phyloP scores from a whole-genome alignment of 2,888 invertebrate species.

The Hirtodrosophila alboralis region DNA sequence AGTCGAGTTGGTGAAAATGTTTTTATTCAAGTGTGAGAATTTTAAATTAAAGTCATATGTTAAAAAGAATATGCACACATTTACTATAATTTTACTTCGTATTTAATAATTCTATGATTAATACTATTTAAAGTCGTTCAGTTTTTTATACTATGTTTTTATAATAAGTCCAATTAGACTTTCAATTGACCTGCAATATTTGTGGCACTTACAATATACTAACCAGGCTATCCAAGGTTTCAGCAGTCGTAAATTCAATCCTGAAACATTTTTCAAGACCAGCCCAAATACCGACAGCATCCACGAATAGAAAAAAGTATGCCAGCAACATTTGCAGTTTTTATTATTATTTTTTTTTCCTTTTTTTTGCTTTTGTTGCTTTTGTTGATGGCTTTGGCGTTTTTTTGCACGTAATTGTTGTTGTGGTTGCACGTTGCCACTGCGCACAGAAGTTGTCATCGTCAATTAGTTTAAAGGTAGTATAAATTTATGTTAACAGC shows the following conservation, averaged over 20 bases:
- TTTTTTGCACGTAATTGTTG: conserved; percentile 36
- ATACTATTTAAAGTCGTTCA: no score
- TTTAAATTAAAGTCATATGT: no score
- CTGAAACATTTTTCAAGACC: conserved; percentile 44
- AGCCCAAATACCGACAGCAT: conserved; percentile 36
- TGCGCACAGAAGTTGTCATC: conserved; percentile 64
- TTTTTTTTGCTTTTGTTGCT: conserved; percentile 24
- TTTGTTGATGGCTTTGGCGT: conserved; percentile 11
- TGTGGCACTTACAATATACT: conserved; percentile 18
- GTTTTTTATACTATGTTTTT: no score
- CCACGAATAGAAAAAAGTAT: conserved; percentile 46
- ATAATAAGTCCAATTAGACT: conserved; percentile 10
- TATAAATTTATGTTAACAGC: conserved; percentile 73
- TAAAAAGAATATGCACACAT: no score
- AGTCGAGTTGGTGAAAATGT: background rate
- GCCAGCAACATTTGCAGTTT: conserved; percentile 37
- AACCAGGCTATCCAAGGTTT: conserved; percentile 2
- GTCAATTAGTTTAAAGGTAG: conserved; percentile 72
- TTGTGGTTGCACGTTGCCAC: conserved; percentile 41
- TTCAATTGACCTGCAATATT: conserved; percentile 25
- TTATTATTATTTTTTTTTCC: conserved; percentile 12
- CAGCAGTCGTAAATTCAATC: conserved; percentile 47
- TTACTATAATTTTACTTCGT: no score
- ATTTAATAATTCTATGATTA: no score
- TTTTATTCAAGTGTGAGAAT: no score